Percentiles rank a stretch among this genome's conserved stretches.
phyloP scores from a whole-genome alignment of 2,113 vertebrate species.

The Mellivora capensis region DNA sequence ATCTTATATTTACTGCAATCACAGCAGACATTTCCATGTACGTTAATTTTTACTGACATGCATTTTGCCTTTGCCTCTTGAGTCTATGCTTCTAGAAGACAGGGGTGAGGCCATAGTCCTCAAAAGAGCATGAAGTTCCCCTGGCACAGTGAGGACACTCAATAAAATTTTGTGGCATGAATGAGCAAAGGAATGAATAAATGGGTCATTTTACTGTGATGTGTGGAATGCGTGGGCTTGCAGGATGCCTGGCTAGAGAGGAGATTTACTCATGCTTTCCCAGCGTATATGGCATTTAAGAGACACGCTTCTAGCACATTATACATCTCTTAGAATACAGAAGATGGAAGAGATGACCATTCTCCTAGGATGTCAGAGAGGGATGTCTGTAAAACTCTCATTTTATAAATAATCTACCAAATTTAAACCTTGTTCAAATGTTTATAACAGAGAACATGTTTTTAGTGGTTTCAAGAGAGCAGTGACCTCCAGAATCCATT shows the following conservation, averaged over 20 bases:
- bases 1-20: not conserved
- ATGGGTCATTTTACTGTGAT: not conserved
- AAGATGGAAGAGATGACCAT: conserved; percentile 63
- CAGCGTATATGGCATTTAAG: not conserved
- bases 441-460: conserved; percentile 77
- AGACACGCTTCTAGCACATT: not conserved
- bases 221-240: not conserved
- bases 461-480: conserved; percentile 81
- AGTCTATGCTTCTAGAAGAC: not conserved
- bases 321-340: conserved; percentile 19
- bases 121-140: not conserved
- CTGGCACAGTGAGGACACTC: not conserved
- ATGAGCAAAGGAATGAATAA: not conserved
- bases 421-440: conserved; percentile 80
- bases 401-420: conserved; percentile 82
- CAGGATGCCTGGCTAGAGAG: not conserved
- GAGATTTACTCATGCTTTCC: not conserved
- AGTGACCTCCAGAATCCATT: conserved; percentile 78
- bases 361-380: conserved; percentile 55
- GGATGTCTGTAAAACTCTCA: conserved; percentile 75
- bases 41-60: not conserved
- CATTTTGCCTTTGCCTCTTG: not conserved
- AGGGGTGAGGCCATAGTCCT: not conserved
- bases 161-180: not conserved
- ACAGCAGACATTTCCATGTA: rapidly evolving